Evolutionary conservation across 2,113 vertebrate genomes (phyloP), one percentile per base, ranked within the genome.

Genomic region (Asarcornis scutulata): DNA sequence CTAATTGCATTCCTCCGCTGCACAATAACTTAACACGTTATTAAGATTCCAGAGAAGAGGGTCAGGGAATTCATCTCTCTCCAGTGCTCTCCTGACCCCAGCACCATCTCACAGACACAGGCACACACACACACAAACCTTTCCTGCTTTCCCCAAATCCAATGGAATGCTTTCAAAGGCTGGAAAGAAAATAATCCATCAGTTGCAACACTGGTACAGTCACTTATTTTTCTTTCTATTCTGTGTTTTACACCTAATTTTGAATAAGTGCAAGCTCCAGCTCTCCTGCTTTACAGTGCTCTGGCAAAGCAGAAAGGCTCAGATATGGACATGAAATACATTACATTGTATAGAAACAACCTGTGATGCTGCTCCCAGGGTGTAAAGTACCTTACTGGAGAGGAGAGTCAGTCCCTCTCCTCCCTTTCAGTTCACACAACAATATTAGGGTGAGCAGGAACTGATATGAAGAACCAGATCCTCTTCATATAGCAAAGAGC

Each of bases 21-120:
- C 97, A 96, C 97, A 97, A 97, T 98, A 97, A 97, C 96, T 97
- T 97, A 98, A 96, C 97, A 98, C 96, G 86, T 98, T 98, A 97
- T 95, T 98, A 97, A 96, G 97, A 98, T 98, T 98, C 98, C 98
- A 96, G 77, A 94, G 95, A 95, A 92, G 50, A 95, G 96, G 96
- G 96, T 97, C 95, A 96, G 92, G 97, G 95, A 97, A 98, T 98
- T 97, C 95, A 98, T 98, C 97, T 98, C 94, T 95, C 81, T 96
- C 75, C 93, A 91, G 88, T 91, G 94, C 86, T 96, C 89, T 67
- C 81, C 88, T 93, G 91, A 91, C 87, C 91, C 75, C 87, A 48
- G 38, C 76, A 21, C 89, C 93, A 92, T 89, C 93, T 84, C 62
- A 69, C 89, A 56, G 86, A 64, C 79, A 59, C 73, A 58, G 25